Evolutionary conservation across 2,113 vertebrate species (phyloP), one percentile per base, ranked within the genome.

Genomic region (Erythrocercus mccallii): DNA sequence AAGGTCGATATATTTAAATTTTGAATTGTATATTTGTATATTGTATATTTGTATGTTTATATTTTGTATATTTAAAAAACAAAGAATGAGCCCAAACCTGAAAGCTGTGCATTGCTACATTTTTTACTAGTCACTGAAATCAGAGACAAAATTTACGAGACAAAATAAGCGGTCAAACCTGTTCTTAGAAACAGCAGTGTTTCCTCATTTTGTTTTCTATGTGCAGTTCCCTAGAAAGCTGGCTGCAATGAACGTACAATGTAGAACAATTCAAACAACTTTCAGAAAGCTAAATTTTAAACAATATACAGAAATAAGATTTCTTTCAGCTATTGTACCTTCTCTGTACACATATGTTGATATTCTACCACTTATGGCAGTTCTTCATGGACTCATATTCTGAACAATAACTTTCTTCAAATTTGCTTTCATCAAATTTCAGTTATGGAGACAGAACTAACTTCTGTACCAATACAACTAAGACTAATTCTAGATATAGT

Each of bases 161-260:
- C 30, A 70, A 73, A 72, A 71, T 28, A 91, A 51, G 45, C 23
- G 76, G 65, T 45, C 61, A 82, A 89, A 91, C 53, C 65, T 82
- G 45, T 87, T 94, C n/a, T 69, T 78, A 45, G 57, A 76, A 68
- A 71, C 12, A 51, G 12, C 4, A 37, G 14, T 37, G 6, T 57
- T 89, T 85, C 86, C 38, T 79, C 38, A 50, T 61, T 77, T 53
- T 53, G 6, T 18, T 64, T 68, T 84, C 35, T 61, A 80, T 54
- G 37, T 58, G 11, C 70, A 89, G 23, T 25, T 91, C 38, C 66
- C 78, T 90, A 50, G 86, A 94, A 80, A 92, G 44, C 5, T 84
- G 44, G 16, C 58, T 87, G 11, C 23, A n/a, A 56, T 24, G 7
- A 31, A 50, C 0, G 0, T 37, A 42, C 15, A 44, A n/a, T n/a